Percentiles rank a stretch among this genome's conserved stretches.
phyloP scores from a whole-genome alignment of 1,140 invertebrate genomes.

The Formica selysi region DNA sequence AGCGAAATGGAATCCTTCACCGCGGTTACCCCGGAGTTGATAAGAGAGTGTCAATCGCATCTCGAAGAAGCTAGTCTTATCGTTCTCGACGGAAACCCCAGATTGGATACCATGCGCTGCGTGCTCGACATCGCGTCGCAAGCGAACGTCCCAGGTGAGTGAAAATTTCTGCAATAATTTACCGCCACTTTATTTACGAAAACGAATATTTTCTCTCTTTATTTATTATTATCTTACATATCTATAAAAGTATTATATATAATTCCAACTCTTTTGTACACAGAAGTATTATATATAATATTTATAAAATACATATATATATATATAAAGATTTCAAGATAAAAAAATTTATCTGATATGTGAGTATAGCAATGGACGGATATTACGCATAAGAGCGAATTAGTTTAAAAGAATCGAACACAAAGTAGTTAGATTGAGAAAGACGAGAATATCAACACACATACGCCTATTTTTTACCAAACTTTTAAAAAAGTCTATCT shows the following conservation, averaged over 20 bases:
- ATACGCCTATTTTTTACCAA: background rate
- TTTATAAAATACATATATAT: slow-evolving; percentile 29
- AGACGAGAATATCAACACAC: background rate
- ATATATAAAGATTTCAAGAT: background rate
- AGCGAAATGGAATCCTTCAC: slow-evolving; percentile 94
- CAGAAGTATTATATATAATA: background rate
- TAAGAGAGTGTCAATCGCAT: slow-evolving; percentile 82
- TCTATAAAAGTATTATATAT: background rate
- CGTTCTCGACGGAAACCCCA: slow-evolving; percentile 93
- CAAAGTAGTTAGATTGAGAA: slow-evolving; percentile 3
- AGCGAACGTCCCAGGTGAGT: slow-evolving; percentile 90
- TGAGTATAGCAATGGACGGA: slow-evolving; percentile 28
- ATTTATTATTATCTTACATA: slow-evolving; percentile 7
- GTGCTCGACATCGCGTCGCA: slow-evolving; percentile 88
- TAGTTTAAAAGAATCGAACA: background rate
- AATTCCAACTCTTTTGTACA: slow-evolving; percentile 19
- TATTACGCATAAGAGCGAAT: slow-evolving; percentile 17
- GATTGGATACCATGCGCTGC: slow-evolving; percentile 89
- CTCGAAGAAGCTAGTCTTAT: slow-evolving; percentile 89
- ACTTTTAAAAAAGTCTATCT: background rate
- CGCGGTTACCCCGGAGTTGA: slow-evolving; percentile 89
- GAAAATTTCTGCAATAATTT: slow-evolving; percentile 15
- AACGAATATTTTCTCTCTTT: background rate
- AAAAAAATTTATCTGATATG: slow-evolving; percentile 11
- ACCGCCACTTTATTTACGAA: background rate